Conservation (phyloP, 2,888 invertebrate genomes). For the Alloplasta piceator region DNA sequence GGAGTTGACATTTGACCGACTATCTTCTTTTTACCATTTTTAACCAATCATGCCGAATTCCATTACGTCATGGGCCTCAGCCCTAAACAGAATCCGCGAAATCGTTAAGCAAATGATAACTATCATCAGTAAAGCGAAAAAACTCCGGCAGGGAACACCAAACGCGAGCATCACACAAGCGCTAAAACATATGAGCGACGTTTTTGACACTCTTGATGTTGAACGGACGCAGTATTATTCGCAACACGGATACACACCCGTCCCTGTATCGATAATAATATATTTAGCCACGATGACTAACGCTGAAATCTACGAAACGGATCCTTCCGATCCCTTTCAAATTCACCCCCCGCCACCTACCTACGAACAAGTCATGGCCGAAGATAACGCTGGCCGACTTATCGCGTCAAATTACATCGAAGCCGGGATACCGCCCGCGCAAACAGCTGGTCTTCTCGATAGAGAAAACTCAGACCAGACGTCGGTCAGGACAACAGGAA, state of each 20-base stretch:
- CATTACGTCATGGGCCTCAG: conserved; percentile 4
- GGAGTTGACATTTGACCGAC: no score
- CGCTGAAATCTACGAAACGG: conserved; percentile 16
- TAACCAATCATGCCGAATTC: conserved; percentile 33
- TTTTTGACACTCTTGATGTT: conserved; percentile 13
- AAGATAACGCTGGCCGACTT: conserved; percentile 13
- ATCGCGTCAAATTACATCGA: conserved; percentile 28
- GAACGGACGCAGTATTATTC: conserved; percentile 12
- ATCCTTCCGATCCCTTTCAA: conserved; percentile 24
- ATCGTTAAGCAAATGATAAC: conserved; percentile 25
- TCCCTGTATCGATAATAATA: conserved; percentile 28
- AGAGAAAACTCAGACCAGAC: conserved; percentile 8
- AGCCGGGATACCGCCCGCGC: conserved; percentile 15
- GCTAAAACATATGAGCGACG: conserved; percentile 16
- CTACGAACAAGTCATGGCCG: conserved; percentile 24
- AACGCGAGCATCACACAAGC: neutral
- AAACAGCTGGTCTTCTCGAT: conserved; percentile 27
- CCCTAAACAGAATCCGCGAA: conserved; percentile 32
- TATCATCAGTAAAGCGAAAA: no score
- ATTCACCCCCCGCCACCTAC: conserved; percentile 6
- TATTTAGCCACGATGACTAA: conserved; percentile 41
- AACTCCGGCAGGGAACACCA: no score
- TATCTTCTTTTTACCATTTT: no score
- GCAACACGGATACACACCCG: conserved; percentile 10
- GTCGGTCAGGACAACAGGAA: conserved; percentile 11